Conservation (phyloP, 2,888 invertebrate species). For the Brachypalpus laphriformis region DNA sequence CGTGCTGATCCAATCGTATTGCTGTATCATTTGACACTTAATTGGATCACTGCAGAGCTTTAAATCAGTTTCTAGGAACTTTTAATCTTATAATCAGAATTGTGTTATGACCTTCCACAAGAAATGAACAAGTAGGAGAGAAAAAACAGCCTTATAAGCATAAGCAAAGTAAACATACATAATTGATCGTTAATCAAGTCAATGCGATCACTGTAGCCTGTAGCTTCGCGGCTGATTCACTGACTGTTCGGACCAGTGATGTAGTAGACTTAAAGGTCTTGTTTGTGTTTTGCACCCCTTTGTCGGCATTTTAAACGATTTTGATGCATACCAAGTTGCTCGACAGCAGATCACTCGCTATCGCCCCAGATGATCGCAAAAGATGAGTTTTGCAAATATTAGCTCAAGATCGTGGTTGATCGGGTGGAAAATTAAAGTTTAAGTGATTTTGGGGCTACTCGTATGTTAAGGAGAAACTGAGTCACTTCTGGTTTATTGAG, state of each 20-base stretch:
- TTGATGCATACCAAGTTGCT: conserved; percentile 47
- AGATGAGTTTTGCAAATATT: conserved; percentile 67
- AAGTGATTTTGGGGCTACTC: conserved; percentile 7
- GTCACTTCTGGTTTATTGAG: neutral
- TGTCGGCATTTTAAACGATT: conserved; percentile 60
- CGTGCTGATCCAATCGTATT: conserved; percentile 33
- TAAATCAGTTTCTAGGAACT: conserved; percentile 15
- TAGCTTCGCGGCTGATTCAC: conserved; percentile 30
- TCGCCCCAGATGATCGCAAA: conserved; percentile 61
- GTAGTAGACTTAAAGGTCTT: conserved; percentile 47
- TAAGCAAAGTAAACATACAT: conserved; percentile 42
- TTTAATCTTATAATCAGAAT: conserved; percentile 27
- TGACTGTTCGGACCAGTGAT: conserved; percentile 23
- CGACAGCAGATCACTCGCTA: conserved; percentile 60
- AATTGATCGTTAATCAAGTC: conserved; percentile 71
- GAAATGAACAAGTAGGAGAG: neutral
- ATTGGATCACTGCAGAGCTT: conserved; percentile 28
- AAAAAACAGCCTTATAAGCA: conserved; percentile 7
- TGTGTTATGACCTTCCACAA: conserved; percentile 46
- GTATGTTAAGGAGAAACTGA: neutral
- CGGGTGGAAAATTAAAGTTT: conserved; percentile 2
- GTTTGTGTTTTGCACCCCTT: conserved; percentile 60
- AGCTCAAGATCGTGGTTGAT: conserved; percentile 37
- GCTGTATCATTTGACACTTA: conserved; percentile 43
- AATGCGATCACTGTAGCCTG: conserved; percentile 60